Conservation (phyloP, 2,888 invertebrate species). For the Caenorhabditis zanzibari region DNA sequence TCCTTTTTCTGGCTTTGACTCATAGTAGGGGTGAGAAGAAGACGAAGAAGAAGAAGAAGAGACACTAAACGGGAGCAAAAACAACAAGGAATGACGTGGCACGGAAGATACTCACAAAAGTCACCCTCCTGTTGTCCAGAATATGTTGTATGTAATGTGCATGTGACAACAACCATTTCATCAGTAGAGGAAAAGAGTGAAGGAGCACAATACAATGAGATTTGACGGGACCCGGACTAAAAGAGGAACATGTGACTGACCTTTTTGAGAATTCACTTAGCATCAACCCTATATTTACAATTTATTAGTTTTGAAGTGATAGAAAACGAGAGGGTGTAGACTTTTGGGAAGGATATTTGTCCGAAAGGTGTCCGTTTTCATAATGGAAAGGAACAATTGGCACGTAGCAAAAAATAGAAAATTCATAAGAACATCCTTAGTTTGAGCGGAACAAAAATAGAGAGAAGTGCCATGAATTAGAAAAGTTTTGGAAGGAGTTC, state of each 20-base stretch:
- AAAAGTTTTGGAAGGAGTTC: no score
- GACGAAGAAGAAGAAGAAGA: conserved; percentile 1
- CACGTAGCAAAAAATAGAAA: conserved; percentile 18
- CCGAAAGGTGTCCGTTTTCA: conserved; percentile 55
- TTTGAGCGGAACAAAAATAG: background rate
- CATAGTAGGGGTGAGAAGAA: conserved; percentile 13
- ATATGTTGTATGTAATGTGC: conserved; percentile 5
- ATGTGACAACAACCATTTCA: conserved; percentile 46
- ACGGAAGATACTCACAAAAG: conserved; percentile 32
- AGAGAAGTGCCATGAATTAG: background rate
- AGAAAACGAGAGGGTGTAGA: background rate
- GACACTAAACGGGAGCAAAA: conserved; percentile 37
- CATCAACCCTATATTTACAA: background rate
- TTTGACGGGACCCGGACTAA: conserved; percentile 25
- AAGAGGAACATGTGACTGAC: conserved; percentile 49
- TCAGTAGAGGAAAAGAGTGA: conserved; percentile 19
- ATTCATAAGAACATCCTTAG: conserved; percentile 11
- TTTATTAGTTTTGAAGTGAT: no score
- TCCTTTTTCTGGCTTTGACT: conserved; percentile 12
- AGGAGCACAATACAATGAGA: conserved; percentile 53
- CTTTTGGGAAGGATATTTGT: conserved; percentile 1
- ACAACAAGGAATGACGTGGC: conserved; percentile 53
- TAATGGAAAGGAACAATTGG: conserved; percentile 32
- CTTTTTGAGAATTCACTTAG: conserved; percentile 17
- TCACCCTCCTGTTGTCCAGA: conserved; percentile 1